Evolutionary conservation across 2,888 invertebrate species (phyloP), one percentile per base, ranked within the genome.

Genomic region (Spodoptera exigua): DNA sequence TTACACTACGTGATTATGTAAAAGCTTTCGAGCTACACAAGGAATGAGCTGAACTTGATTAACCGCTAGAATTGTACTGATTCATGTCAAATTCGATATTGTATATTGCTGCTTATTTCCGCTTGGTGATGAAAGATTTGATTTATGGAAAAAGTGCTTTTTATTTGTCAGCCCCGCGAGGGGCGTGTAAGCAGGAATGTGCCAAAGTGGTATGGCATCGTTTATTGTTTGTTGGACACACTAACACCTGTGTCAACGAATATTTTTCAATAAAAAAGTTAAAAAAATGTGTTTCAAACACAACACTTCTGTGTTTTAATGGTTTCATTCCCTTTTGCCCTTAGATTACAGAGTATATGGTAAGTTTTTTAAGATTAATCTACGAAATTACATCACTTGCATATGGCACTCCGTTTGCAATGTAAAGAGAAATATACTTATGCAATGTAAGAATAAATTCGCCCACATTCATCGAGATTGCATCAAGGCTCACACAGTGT

Each of bases 251-350:
- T 89, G 91, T 89, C 90, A 80, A 86, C 79, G 81, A 83, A 89
- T 90, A 92, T 92, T 94, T 93, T 93, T 92, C 92, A 93, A 93
- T 93, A 93, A 94, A 93, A 92, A 90, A 82, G 78, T 83, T 27
- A 81, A 82, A 92, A 92, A 93, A 93, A 92, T 84, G 93, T 94
- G 93, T 94, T 94, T 92, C 89, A 83, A 94, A 94, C 93, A 94
- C 93, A 92, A 93, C 93, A 93, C 83, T 86, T 69, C 62, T 60
- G 85, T 85, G 79, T 88, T 93, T 93, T 84, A 78, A 88, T 92
- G 27, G 27, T 86, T 54, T 21, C 10, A 45, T 36, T 53, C 37
- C 21, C 40, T 49, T 14, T 14, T n/a, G n/a, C n/a, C n/a, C n/a
- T n/a, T n/a, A n/a, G n/a, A n/a, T n/a, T n/a, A n/a, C n/a, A n/a